Percentiles rank a stretch among this genome's conserved stretches.
Conservation (phyloP, 1,140 invertebrate species). For the Bemisia tabaci region DNA sequence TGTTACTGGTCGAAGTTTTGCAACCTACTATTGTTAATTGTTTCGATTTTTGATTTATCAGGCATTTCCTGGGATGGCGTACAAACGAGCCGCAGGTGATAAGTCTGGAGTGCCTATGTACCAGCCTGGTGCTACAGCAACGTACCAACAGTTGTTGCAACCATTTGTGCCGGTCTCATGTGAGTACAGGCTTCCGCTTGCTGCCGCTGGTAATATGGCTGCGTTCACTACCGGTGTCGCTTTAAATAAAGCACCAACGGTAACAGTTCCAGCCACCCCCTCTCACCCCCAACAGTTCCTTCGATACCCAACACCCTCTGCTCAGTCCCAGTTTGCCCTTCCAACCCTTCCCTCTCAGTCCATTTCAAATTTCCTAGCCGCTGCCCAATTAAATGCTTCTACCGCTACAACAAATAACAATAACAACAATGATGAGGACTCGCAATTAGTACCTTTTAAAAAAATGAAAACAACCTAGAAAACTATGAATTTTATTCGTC, state of each 20-base stretch:
- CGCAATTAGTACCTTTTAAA: background rate
- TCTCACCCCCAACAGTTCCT: background rate
- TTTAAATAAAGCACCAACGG: background rate
- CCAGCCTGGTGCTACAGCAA: slow-evolving; percentile 68
- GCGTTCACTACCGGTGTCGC: background rate
- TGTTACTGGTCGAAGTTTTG: no score
- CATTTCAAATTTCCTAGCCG: background rate
- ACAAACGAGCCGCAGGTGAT: slow-evolving; percentile 84
- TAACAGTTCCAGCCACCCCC: background rate
- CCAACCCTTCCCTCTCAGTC: background rate
- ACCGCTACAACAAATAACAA: background rate
- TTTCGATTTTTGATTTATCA: no score
- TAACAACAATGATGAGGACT: background rate
- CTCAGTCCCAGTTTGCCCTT: background rate
- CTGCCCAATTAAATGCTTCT: background rate
- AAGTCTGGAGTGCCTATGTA: slow-evolving; percentile 92
- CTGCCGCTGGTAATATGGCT: background rate
- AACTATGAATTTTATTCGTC: background rate
- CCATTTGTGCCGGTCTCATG: slow-evolving; percentile 84
- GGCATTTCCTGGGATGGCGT: slow-evolving; percentile 88
- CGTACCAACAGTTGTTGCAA: slow-evolving; percentile 90
- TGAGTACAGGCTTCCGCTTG: slow-evolving; percentile 40
- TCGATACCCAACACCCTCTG: background rate
- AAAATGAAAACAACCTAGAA: background rate
- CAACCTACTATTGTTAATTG: no score